Percentiles rank a stretch among this genome's conserved stretches.
Conservation (phyloP, 1,140 invertebrate species). For the Drosophila eugracilis region DNA sequence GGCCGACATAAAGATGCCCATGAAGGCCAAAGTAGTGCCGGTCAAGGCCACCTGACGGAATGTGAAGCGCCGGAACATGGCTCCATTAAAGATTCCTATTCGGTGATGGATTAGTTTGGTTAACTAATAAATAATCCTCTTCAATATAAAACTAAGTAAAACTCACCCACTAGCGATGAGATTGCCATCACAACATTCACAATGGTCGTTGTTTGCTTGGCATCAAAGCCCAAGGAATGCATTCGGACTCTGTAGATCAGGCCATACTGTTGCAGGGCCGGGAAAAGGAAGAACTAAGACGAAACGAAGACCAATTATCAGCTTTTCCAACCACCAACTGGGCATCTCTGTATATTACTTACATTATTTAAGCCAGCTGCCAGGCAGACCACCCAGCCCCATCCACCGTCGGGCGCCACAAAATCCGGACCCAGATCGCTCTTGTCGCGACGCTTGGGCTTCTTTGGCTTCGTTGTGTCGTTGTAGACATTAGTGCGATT, state of each 20-base stretch:
- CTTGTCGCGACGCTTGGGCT: conserved; percentile 77
- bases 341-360: conserved; percentile 21
- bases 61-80: conserved; percentile 75
- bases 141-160: too few relatives aligned
- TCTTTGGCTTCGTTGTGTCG: conserved; percentile 73
- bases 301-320: too few relatives aligned
- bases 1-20: conserved; percentile 63
- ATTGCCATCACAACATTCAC: conserved; percentile 88
- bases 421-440: conserved; percentile 80
- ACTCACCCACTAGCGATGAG: conserved; percentile 87
- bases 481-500: conserved; percentile 72
- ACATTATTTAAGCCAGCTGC: conserved; percentile 79
- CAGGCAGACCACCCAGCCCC: conserved; percentile 81
- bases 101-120: too few relatives aligned
- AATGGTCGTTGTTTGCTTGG: conserved; percentile 88
- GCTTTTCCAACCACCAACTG: too few relatives aligned
- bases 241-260: conserved; percentile 88
- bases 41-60: conserved; percentile 74
- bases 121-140: too few relatives aligned
- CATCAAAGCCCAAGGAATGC: conserved; percentile 86
- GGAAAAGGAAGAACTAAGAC: conserved; percentile 88
- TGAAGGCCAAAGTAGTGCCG: conserved; percentile 53
- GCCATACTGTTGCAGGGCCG: conserved; percentile 88
- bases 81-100: conserved; percentile 76
- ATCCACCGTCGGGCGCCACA: conserved; percentile 81